Percentiles rank a stretch among this genome's conserved stretches.
These are phyloP conservation scores for Hydropsyche betteni DNA, from an alignment of 2,888 invertebrate species.

Conservation along the genomic window DNA sequence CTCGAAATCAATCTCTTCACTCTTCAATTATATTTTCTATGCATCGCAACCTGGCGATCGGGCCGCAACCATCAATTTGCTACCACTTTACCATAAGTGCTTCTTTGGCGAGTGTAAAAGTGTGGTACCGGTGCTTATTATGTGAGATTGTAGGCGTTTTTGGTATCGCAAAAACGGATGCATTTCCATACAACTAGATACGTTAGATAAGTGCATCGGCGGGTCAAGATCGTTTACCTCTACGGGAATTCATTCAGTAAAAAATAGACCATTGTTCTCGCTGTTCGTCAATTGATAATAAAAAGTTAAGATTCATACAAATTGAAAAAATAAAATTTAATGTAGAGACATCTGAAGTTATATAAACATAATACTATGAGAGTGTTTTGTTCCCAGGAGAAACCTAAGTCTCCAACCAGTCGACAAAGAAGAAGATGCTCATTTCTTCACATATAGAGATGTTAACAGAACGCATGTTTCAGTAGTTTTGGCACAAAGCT, in stretches of 20 bases:
- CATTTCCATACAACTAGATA: constrained; percentile 31
- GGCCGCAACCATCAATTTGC: neutral
- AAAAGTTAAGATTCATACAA: no score
- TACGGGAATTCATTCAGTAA: neutral
- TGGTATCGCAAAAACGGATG: neutral
- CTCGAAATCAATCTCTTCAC: neutral
- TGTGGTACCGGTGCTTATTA: neutral
- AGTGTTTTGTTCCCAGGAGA: constrained; percentile 58
- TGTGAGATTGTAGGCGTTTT: no score
- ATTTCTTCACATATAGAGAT: constrained; percentile 77
- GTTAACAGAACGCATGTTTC: constrained; percentile 81
- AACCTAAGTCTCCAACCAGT: constrained; percentile 77
- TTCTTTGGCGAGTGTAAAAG: neutral
- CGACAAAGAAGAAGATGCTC: constrained; percentile 75
- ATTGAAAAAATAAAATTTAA: neutral
- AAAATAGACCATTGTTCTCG: neutral
- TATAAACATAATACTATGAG: neutral
- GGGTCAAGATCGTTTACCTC: constrained; percentile 14
- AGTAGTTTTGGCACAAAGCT: constrained; percentile 76
- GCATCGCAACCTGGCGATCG: neutral
- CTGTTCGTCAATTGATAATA: neutral
- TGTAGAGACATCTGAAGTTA: neutral
- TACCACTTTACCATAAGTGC: no score
- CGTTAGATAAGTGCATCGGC: neutral
- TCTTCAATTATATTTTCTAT: constrained; percentile 8